Base-by-base conservation (phyloP, 1,140 invertebrate genomes). In the Aphidius ervi region DNA sequence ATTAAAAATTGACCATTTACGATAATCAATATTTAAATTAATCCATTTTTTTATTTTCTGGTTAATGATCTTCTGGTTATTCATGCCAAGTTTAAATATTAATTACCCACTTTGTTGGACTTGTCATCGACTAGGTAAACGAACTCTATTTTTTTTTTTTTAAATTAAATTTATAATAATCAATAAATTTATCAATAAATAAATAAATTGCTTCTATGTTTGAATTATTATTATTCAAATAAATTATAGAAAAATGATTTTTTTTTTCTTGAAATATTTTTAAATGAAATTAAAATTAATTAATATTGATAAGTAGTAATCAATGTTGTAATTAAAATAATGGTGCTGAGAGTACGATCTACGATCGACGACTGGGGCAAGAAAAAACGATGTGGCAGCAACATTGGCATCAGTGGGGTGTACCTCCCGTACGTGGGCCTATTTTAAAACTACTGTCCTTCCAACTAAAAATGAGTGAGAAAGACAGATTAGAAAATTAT, bases 391-490 rank as follows among this genome's bases (percentile, higher is more conserved):
- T 67, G 63, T 47, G 47, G 63, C n/a, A 64, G 59, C 66, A 64
- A 46, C 71, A 74, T 74, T 71, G 72, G 68, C 73, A 72, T 31
- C 23, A 31, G 23, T 31, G 23, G 23, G 46, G 58, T 53, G 42
- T 59, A 46, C 48, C 43, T 61, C 60, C 46, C 48, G 55, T 50
- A 59, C 42, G 53, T 68, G 70, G 67, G 68, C 70, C 73, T 77
- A 77, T 77, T 77, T 77, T 77, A 77, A 76, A 75, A 76, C 74
- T 65, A 53, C 74, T 74, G 74, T 76, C 75, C 75, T 77, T 77
- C 75, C 68, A 70, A 74, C 67, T 64, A 43, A 41, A 10, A 61
- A n/a, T 41, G 37, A 43, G 53, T 16, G 52, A 56, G 46, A 48
- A 56, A 56, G 53, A 56, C 9, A 53, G 49, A 59, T 37, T 39